A percentile compares a stretch with the other conserved stretches of the same genome.
Evolutionary conservation across 2,113 vertebrate species (phyloP).

Genomic region (Malurus elegans): DNA sequence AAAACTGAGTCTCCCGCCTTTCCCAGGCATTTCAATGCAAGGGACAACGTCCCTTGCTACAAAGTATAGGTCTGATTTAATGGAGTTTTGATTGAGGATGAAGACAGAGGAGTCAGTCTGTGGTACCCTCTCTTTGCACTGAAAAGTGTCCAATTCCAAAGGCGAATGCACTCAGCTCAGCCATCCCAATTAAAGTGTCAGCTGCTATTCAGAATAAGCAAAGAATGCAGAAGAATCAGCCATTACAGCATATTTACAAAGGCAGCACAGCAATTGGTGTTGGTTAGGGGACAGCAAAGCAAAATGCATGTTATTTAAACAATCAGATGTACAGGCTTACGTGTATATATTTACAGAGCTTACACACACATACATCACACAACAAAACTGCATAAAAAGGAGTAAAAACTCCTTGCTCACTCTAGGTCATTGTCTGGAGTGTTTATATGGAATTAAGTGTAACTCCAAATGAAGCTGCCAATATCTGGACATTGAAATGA

Average conservation of each 20-base stretch:
- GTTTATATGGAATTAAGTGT: background rate
- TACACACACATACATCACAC: background rate
- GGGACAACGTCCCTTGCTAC: background rate
- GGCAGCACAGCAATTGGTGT: background rate
- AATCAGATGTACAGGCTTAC: background rate
- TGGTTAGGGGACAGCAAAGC: background rate
- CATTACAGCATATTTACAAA: background rate
- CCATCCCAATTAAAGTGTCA: constrained; percentile 18
- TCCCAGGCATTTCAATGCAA: constrained; percentile 25
- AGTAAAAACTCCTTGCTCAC: background rate
- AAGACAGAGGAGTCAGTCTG: background rate
- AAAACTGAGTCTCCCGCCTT: background rate
- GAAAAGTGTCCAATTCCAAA: constrained; percentile 28
- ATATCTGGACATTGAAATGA: background rate
- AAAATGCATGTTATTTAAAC: background rate
- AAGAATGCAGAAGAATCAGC: background rate
- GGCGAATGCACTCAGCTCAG: constrained; percentile 8
- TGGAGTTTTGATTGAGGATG: constrained; percentile 40
- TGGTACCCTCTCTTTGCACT: constrained; percentile 5
- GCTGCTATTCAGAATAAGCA: constrained; percentile 1
- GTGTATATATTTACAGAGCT: background rate
- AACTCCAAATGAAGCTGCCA: background rate
- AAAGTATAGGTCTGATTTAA: constrained; percentile 30
- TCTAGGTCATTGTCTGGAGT: background rate
- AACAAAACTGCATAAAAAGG: background rate